phyloP scores from a whole-genome alignment of 1,140 invertebrate genomes.

The Gonatopus flavifemur region DNA sequence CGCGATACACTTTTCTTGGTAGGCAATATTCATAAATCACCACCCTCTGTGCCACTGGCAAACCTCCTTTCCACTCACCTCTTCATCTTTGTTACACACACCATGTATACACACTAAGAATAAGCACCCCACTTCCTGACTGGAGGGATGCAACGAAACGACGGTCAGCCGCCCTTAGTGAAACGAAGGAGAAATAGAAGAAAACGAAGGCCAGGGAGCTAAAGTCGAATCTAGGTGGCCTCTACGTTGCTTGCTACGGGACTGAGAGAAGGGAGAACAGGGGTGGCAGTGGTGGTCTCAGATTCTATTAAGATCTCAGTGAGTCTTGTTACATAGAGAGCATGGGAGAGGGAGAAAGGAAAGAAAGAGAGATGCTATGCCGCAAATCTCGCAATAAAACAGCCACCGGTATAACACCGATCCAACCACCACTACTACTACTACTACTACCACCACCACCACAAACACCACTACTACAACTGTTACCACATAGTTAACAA shows the following conservation, averaged over 20 bases:
- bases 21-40: conserved; percentile 60
- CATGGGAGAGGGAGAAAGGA: too few species aligned
- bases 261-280: conserved; percentile 23
- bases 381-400: conserved; percentile 60
- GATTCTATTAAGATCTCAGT: conserved; percentile 61
- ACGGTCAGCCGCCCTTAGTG: too few species aligned
- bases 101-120: conserved; percentile 52
- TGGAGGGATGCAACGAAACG: conserved; percentile 25
- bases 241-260: conserved; percentile 11
- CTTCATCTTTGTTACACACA: conserved; percentile 9
- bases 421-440: conserved; percentile 29
- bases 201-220: conserved; percentile 33
- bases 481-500: too few species aligned
- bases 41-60: conserved; percentile 11
- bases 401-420: conserved; percentile 48
- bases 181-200: conserved; percentile 4
- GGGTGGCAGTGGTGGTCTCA: conserved; percentile 42
- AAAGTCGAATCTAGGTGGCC: conserved; percentile 17
- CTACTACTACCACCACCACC: conserved; percentile 1
- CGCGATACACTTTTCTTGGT: conserved; percentile 45
- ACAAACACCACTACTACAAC: conserved; percentile 1
- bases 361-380: too few species aligned
- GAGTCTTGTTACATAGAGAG: conserved; percentile 55
- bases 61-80: conserved; percentile 1
- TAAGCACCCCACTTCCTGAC: conserved; percentile 42